These are phyloP conservation scores for Erynnis tages DNA, from an alignment of 2,888 invertebrate species.

Conservation along the genomic window DNA sequence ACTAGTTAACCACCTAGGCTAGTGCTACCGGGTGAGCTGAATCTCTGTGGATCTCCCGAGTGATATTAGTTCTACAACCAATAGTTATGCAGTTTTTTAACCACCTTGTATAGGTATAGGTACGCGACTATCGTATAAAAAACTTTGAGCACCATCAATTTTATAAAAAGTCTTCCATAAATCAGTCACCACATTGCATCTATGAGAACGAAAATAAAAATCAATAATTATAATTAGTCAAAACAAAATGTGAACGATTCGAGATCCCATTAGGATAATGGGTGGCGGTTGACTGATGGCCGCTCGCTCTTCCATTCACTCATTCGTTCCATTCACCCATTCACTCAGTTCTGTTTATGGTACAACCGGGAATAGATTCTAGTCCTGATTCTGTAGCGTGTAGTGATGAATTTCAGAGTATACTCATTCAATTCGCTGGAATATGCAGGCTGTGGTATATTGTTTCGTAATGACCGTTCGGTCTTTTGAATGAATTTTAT, in stretches of 20 bases:
- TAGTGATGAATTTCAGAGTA: slow-evolving; percentile 28
- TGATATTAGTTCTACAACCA: too few species aligned
- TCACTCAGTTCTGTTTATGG: slow-evolving; percentile 38
- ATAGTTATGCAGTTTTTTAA: too few species aligned
- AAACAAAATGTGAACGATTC: slow-evolving; percentile 44
- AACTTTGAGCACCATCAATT: too few species aligned
- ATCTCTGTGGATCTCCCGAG: too few species aligned
- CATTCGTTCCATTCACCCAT: slow-evolving; percentile 54
- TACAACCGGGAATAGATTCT: slow-evolving; percentile 38
- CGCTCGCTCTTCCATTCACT: slow-evolving; percentile 48
- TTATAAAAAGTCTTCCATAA: too few species aligned
- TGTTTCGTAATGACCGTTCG: not conserved
- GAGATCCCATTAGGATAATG: slow-evolving; percentile 71
- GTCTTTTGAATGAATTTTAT: too few species aligned
- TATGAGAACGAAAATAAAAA: slow-evolving; percentile 3
- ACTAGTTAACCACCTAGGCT: too few species aligned
- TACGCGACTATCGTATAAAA: too few species aligned
- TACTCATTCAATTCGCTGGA: not conserved
- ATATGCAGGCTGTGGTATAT: not conserved
- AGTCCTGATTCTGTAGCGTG: slow-evolving; percentile 26
- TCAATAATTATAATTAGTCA: slow-evolving; percentile 20
- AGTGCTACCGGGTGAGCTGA: too few species aligned
- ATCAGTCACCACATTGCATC: slow-evolving; percentile 16
- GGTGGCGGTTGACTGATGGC: slow-evolving; percentile 65
- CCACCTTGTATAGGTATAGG: too few species aligned